Base-by-base conservation (phyloP, 1,140 invertebrate genomes). In the Ooceraea biroi region DNA sequence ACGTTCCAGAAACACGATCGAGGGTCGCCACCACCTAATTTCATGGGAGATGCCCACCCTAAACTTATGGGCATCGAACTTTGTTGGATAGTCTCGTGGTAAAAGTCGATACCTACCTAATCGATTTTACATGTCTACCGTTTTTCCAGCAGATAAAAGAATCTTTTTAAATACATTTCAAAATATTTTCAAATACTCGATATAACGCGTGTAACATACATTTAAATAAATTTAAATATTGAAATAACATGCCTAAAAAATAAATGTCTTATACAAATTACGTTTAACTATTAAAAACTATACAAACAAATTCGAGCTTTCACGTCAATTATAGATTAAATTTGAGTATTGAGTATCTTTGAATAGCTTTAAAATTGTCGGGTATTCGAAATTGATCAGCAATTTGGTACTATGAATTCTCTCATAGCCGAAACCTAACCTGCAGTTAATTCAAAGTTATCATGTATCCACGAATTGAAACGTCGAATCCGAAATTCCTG, bases 21-120 rank as follows among this genome's bases (percentile, higher is more conserved):
- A 48, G 46, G 44, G 65, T 66, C 63, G 11, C 50, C 14, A 36
- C 66, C 65, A 27, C 66, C 65, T 55, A 83, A 86, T 87, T 86
- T 83, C 85, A n/a, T 61, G 65, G 74, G 27, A 85, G 65, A 83
- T 63, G 48, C 69, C 41, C 50, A 60, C 22, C 46, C 71, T 82
- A 76, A 74, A 85, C 71, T 85, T 69, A 19, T 36, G 17, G 52
- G 27, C 57, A 25, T 30, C 69, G 19, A 88, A 88, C 30, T 87
- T 84, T 11, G 25, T 17, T 3, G 48, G 50, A 60, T 58, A 63
- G 73, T 55, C 60, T 30, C 46, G 30, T 27, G n/a, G 25, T 25
- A 25, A 68, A n/a, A 68, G 74, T 74, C 61, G 44, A 80, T 68
- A n/a, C 17, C n/a, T 0, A 55, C 66, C 30, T 55, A 78, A 77